Evolutionary conservation across 2,797 vertebrate species (phyloP), one percentile per base, ranked within the genome.

Genomic region (Chlorospingus semifuscus): DNA sequence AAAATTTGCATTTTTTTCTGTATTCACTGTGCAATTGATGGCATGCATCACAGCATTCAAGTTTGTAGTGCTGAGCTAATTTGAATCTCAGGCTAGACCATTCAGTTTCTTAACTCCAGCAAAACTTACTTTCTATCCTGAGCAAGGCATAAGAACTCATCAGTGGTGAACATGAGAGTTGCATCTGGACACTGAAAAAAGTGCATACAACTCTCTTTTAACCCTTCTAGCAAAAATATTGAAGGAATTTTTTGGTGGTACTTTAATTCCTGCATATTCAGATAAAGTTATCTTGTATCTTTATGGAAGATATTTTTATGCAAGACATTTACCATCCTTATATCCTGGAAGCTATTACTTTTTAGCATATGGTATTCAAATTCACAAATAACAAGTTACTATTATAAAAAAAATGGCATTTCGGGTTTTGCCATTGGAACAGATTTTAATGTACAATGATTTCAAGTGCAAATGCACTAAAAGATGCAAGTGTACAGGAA

Each of bases 381-480:
- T 63, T 75, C n/a, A 84, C 68, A 92, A 90, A 88, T 77, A 93
- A 53, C 68, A 85, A 88, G 69, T 94, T 90, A 59, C 80, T 90
- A 77, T 75, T 78, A 83, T 8, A 66, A 78, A 90, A 90, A 59
- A 90, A 70, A 41, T 57, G 77, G 30, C 65, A 87, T 89, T 95
- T 95, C 6, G 1, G 2, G 23, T 34, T 91, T 47, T 52, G 39
- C 57, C 61, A 59, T 27, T 78, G 42, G 64, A 94, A 74, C 32
- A 34, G 29, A 75, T 55, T 70, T 69, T 74, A 66, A 83, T 1
- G 21, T 55, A 63, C 36, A 74, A 44, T 0, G 29, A 18, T 56
- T 87, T 52, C 47, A 63, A 34, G 52, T 26, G 60, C 52, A 71
- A 21, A 63, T 5, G 27, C n/a, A 83, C 5, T 71, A 68, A 52